Base-by-base conservation (phyloP, 2,113 vertebrate species). In the Microcebus tavaratra region DNA sequence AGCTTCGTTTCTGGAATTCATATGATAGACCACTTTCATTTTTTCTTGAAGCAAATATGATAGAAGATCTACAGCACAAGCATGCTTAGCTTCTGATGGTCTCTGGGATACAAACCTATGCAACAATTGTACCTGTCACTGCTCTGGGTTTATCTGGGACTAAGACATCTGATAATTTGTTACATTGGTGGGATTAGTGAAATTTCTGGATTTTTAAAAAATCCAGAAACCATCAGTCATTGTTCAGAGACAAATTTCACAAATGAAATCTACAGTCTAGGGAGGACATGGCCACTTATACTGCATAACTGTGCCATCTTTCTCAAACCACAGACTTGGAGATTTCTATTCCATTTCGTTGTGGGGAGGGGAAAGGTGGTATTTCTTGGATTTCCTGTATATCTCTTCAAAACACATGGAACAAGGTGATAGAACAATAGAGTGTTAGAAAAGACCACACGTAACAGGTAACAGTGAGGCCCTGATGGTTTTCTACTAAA, bases 1-100 rank as follows among this genome's bases (percentile, higher is more conserved):
- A 89, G 75, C 39, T n/a, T 83, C 15, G 2, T 91, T 68, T 96
- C 72, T 95, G 31, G 88, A 88, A 95, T 90, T 94, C n/a, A 34
- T 73, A 20, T 25, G 29, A 78, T 45, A 70, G 12, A 63, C 13
- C 67, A 34, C 68, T 97, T 90, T 91, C 18, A 53, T 57, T 96
- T 85, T 83, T 31, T 87, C 39, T 63, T 50, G 55, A 87, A 92
- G 75, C 23, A 80, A 67, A 73, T 79, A 20, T 17, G 45, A 21
- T 63, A 6, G n/a, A 57, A 82, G 79, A 76, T 15, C 34, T 55
- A 36, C 87, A 94, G 80, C 12, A 48, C 63, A 87, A 42, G 34
- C 4, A 1, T 18, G 15, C 27, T 84, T 75, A 80, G 36, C 18
- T 68, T 89, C 70, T 42, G 45, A 70, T 25, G 50, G 36, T 70